A percentile compares a stretch with the other conserved stretches of the same genome.
These are phyloP conservation scores for Silurus asotus DNA, from an alignment of 2,113 vertebrate genomes.

Conservation along the genomic window DNA sequence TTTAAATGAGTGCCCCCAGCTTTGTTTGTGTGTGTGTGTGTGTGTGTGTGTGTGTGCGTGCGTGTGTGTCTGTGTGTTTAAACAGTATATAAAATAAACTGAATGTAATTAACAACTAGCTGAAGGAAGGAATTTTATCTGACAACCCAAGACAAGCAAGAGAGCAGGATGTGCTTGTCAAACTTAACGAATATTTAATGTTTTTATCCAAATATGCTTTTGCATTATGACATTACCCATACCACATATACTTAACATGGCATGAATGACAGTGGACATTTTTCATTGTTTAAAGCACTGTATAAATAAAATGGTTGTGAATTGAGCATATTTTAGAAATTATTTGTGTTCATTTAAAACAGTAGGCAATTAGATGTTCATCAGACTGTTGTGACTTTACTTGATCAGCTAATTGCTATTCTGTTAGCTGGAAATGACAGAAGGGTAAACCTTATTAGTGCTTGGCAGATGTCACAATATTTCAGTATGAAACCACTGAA, in stretches of 20 bases:
- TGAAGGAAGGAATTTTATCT: too few species aligned
- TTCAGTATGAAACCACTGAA: not conserved
- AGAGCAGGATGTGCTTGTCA: too few species aligned
- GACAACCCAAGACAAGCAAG: too few species aligned
- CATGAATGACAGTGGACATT: not conserved
- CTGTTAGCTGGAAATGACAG: not conserved
- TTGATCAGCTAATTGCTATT: not conserved
- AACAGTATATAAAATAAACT: too few species aligned
- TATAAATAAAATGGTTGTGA: too few species aligned
- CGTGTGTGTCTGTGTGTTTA: too few species aligned
- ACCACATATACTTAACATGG: not conserved
- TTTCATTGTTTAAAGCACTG: too few species aligned
- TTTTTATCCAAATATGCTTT: not conserved
- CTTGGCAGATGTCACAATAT: not conserved
- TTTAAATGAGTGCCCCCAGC: too few species aligned
- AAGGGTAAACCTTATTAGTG: not conserved
- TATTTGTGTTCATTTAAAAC: not conserved
- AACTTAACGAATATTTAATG: not conserved
- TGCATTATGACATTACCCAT: not conserved
- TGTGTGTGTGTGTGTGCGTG: too few species aligned
- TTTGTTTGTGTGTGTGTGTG: too few species aligned
- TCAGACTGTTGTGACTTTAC: not conserved
- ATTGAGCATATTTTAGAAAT: not conserved
- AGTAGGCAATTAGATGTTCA: not conserved
- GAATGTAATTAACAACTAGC: too few species aligned